Conservation (phyloP, 35 echinoderm and acorn worm genomes). For the Hemicentrotus pulcherrimus region DNA sequence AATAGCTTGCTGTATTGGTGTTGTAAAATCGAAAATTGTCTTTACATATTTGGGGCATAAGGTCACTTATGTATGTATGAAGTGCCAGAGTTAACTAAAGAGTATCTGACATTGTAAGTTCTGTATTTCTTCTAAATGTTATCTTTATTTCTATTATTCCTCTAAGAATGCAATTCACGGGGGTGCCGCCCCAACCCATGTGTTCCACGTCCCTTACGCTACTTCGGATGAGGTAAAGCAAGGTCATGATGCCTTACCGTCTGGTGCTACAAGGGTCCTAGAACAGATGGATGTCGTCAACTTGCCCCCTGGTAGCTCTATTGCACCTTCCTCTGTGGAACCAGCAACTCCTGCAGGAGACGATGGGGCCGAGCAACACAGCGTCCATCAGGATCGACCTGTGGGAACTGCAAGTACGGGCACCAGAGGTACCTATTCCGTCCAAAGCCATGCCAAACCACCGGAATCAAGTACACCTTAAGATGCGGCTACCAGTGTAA, state of each 20-base stretch:
- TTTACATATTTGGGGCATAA: too few species aligned
- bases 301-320: neutral
- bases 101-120: neutral
- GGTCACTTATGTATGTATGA: too few species aligned
- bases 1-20: too few species aligned
- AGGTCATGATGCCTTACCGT: neutral
- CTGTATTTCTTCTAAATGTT: neutral
- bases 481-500: conserved; percentile 26
- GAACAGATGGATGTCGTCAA: neutral
- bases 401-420: neutral
- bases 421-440: neutral
- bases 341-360: neutral
- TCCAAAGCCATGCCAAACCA: neutral
- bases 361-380: neutral
- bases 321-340: neutral
- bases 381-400: neutral
- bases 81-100: too few species aligned
- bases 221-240: conserved; percentile 50
- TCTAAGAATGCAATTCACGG: conserved; percentile 48
- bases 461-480: conserved; percentile 21
- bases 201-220: conserved; percentile 58
- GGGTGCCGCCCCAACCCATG: conserved; percentile 55
- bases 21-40: too few species aligned
- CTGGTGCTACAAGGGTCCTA: neutral
- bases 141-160: neutral